Percentiles rank a stretch among this genome's conserved stretches.
Conservation (phyloP, 2,113 vertebrate species). For the Sturnus vulgaris region DNA sequence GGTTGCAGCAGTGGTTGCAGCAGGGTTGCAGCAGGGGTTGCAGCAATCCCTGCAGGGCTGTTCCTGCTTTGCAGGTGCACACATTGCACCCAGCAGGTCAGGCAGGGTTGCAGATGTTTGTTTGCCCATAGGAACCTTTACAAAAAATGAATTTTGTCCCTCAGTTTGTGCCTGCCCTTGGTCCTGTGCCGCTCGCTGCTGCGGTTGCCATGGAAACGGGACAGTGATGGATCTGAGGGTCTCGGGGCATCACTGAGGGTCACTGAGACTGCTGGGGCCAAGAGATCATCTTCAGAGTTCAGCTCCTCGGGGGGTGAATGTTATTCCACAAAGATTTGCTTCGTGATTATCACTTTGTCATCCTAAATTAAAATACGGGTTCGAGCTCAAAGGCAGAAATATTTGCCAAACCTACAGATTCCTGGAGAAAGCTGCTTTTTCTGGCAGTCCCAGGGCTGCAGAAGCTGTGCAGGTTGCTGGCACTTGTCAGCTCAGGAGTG, state of each 20-base stretch:
- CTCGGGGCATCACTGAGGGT: not conserved
- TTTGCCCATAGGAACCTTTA: not conserved
- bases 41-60: not conserved
- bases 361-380: not conserved
- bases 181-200: not conserved
- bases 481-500: not conserved
- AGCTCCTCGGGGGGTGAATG: not conserved
- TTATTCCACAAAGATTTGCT: not conserved
- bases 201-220: constrained; percentile 14
- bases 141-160: not conserved
- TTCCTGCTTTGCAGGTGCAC: no score
- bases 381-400: not conserved
- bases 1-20: not conserved
- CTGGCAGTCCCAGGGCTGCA: not conserved
- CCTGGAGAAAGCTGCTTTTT: not conserved
- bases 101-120: not conserved
- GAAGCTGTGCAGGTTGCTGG: not conserved
- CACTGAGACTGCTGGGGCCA: not conserved
- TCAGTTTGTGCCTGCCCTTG: not conserved
- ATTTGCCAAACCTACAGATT: not conserved
- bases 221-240: not conserved
- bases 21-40: no score
- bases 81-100: not conserved
- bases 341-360: not conserved
- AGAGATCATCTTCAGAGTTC: not conserved